Evolutionary conservation across 1,140 invertebrate genomes (phyloP), one percentile per base, ranked within the genome.

Genomic region (Daktulosphaira vitifoliae): DNA sequence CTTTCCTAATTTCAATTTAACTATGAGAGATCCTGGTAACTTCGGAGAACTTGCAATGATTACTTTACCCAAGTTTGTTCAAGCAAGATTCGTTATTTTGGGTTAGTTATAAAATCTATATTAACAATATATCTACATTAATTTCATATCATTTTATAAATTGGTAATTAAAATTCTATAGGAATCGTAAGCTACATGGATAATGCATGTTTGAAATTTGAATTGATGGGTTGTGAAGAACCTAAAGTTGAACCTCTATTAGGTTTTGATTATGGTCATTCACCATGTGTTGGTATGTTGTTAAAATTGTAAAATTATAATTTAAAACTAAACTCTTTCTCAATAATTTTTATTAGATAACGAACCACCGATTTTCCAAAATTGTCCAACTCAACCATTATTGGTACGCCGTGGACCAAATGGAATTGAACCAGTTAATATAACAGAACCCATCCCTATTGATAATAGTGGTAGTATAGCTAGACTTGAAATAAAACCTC

Each of bases 21-120:
- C 91, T 0, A 92, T 90, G 82, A 79, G 90, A 67, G 90, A 94
- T 74, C 90, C 92, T 23, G 92, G 92, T 69, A 95, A 94, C 73
- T 94, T 92, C 73, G 92, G 92, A 53, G 92, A 96, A 79, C 75
- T 97, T 38, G 91, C 94, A 3, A 94, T 96, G 87, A 96, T 97
- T 51, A 92, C 90, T 5, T 74, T 98, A 54, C 92, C 93, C 3
- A 90, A 92, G 76, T 92, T 89, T 68, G 90, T 97, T 1, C 84
- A 91, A 76, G 93, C 92, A 2, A 80, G 92, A 71, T 96, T 93
- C 73, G 89, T 97, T 6, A 93, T 96, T 71, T 78, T 97, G 65
- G 84, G 83, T 74, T 69, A 69, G 66, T 69, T 29, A n/a, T n/a
- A 26, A 46, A 1, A 25, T 23, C 16, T 54, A 1, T 37, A 15